Evolutionary conservation across 2,113 vertebrate species (phyloP).

Genomic region (Struthio camelus): DNA sequence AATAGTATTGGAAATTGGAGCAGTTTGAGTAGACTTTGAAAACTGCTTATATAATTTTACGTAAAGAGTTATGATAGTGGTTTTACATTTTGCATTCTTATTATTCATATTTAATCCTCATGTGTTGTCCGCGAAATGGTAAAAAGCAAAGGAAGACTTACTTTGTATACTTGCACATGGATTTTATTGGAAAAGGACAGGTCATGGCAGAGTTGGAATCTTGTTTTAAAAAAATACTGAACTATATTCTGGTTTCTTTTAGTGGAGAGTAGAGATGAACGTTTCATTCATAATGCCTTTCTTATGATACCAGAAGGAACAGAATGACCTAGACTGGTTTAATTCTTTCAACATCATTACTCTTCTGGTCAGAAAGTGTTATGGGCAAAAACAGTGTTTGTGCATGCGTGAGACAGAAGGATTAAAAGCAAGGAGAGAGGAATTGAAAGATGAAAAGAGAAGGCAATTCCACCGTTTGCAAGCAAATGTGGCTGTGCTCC

Average conservation of each 20-base stretch:
- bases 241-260: neutral
- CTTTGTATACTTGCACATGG: neutral
- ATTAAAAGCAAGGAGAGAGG: neutral
- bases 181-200: neutral
- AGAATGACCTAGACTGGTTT: neutral
- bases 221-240: neutral
- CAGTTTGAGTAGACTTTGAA: neutral
- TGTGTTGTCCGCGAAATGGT: neutral
- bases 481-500: accelerated
- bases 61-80: neutral
- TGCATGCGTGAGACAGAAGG: neutral
- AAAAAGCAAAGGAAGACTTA: neutral
- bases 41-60: neutral
- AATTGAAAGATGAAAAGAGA: neutral
- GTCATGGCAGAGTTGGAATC: neutral
- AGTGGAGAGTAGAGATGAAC: neutral
- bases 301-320: accelerated
- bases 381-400: neutral
- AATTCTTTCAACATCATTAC: neutral
- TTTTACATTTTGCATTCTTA: neutral
- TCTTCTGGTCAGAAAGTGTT: neutral
- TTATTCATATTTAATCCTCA: neutral
- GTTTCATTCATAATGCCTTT: neutral
- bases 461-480: neutral
- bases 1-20: neutral